phyloP scores from a whole-genome alignment of 1,140 invertebrate genomes.

The Drosophila aff. region DNA sequence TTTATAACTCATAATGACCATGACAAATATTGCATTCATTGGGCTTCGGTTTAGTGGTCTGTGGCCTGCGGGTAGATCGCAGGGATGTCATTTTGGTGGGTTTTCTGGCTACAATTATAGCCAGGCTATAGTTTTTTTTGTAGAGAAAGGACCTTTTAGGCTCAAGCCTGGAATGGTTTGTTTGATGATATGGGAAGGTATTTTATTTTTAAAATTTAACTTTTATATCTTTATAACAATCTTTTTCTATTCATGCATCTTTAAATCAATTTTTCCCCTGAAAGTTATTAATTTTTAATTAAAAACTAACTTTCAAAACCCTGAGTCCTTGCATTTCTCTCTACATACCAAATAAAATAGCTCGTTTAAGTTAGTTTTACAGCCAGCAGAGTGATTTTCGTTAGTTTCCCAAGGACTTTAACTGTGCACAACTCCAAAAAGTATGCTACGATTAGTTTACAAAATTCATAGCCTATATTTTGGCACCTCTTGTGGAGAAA shows the following conservation, averaged over 20 bases:
- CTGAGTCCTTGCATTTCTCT: rapidly evolving
- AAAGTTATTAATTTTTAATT: background rate
- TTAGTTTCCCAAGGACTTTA: too few species aligned
- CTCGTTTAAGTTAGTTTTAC: background rate
- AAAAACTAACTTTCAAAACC: background rate
- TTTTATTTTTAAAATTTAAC: background rate
- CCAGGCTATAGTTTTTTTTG: background rate
- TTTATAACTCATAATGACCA: slow-evolving; percentile 83
- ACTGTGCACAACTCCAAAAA: background rate
- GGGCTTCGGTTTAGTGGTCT: slow-evolving; percentile 8
- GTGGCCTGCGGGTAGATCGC: slow-evolving; percentile 5
- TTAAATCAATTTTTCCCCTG: background rate
- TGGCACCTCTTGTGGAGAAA: background rate
- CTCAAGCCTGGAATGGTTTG: background rate
- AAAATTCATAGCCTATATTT: background rate
- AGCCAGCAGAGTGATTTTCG: background rate
- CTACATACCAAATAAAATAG: background rate
- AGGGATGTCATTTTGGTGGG: background rate
- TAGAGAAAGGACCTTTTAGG: background rate
- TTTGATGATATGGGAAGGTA: background rate
- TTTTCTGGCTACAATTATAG: background rate
- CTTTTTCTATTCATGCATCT: too few species aligned
- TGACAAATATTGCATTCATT: slow-evolving; percentile 76
- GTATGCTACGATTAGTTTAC: background rate
- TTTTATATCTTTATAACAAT: background rate